Conservation (phyloP, 2,797 vertebrate species). For the Pseudochaenichthys georgianus region DNA sequence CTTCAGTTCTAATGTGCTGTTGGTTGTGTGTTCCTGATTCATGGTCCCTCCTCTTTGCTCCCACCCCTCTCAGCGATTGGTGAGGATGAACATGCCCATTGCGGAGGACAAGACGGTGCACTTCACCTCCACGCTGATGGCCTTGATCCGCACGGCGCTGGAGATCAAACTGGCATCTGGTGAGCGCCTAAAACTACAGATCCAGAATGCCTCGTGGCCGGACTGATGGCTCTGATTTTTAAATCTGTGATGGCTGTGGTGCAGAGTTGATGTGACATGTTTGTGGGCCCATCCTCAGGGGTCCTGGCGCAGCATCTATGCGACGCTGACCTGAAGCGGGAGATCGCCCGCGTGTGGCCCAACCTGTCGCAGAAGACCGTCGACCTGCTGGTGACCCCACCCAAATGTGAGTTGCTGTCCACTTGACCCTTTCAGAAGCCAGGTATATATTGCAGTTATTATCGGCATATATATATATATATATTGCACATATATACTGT, state of each 20-base stretch:
- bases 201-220: conserved; percentile 32
- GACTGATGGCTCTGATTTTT: conserved; percentile 14
- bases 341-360: conserved; percentile 94
- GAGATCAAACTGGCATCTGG: conserved; percentile 97
- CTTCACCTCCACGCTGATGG: conserved; percentile 98
- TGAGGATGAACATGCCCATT: conserved; percentile 99
- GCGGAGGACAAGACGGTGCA: conserved; percentile 93
- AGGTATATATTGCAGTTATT: too few species aligned
- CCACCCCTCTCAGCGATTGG: conserved; percentile 88
- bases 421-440: neutral
- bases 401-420: conserved; percentile 89
- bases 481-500: too few species aligned
- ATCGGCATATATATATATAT: too few species aligned
- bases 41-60: conserved; percentile 33
- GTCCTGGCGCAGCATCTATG: conserved; percentile 92
- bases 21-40: conserved; percentile 25
- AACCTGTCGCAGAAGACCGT: conserved; percentile 93
- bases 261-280: conserved; percentile 55
- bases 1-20: neutral
- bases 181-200: conserved; percentile 69
- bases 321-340: conserved; percentile 92
- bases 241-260: conserved; percentile 11
- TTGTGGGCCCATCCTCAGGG: conserved; percentile 74
- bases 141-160: conserved; percentile 95
- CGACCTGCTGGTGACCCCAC: conserved; percentile 95